These are phyloP conservation scores for Leucophora obtusa DNA, from an alignment of 2,888 invertebrate species.

Conservation along the genomic window DNA sequence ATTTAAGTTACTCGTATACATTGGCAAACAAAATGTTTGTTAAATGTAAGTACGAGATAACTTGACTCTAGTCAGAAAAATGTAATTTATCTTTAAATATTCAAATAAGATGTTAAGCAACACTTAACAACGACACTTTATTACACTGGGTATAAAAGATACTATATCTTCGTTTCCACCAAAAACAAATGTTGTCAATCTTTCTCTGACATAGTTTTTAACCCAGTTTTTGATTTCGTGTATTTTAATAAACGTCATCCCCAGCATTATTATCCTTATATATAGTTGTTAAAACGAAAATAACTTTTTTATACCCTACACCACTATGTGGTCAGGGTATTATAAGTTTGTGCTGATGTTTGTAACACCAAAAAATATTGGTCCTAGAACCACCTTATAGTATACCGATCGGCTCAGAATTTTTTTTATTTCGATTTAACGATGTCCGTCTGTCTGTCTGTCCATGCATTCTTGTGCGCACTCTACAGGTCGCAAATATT, in stretches of 20 bases:
- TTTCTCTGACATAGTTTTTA: neutral
- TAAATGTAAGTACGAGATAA: neutral
- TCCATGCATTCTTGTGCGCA: too few species aligned
- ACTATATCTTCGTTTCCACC: neutral
- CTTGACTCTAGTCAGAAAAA: neutral
- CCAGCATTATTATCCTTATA: neutral
- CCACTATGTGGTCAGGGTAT: too few species aligned
- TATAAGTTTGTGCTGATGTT: too few species aligned
- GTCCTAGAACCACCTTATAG: too few species aligned
- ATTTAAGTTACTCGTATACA: neutral
- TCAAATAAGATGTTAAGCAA: neutral
- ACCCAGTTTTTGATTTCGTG: neutral
- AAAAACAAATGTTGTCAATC: constrained; percentile 11
- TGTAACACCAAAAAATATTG: too few species aligned
- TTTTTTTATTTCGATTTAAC: too few species aligned
- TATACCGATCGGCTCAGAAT: too few species aligned
- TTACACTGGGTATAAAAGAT: neutral
- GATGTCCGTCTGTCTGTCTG: too few species aligned
- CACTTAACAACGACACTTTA: neutral
- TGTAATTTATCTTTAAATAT: constrained; percentile 10
- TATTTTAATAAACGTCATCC: constrained; percentile 7
- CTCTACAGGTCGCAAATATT: too few species aligned
- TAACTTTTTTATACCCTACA: too few species aligned
- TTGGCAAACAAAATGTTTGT: neutral
- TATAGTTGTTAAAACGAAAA: neutral